Base-by-base conservation (phyloP, 2,113 vertebrate genomes). In the Lota lota region DNA sequence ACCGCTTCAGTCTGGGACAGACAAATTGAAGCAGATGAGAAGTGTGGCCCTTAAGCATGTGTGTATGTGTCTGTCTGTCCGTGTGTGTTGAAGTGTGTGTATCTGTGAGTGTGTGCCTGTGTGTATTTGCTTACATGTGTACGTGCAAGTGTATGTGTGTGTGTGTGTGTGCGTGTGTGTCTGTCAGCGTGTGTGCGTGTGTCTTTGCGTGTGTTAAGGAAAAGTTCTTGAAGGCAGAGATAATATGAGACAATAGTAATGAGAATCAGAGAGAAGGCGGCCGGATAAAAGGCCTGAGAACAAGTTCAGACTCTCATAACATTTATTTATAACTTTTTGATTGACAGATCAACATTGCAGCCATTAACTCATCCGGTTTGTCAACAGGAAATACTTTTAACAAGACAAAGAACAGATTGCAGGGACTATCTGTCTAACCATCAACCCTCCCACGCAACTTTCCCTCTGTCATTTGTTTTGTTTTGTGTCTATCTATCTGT, bases 301-400 rank as follows among this genome's bases (percentile, higher is more conserved):
- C 70, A 70, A 76, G 71, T 54, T 63, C 47, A 2, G 36, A 28
- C 54, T 73, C 69, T 47, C 10, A 47, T 47, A 14, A 47, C 2
- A 47, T 75, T 68, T 75, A 83, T 85, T 81, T 81, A 81, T 75
- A 75, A 62, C 69, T 68, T 64, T 20, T 19, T 12, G 76, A 78
- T 63, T 74, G 83, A 84, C 81, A 80, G 76, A 78, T 84, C 79
- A 71, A 76, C 79, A 65, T 64, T 21, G 40, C 58, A 60, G 70
- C 72, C 68, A 82, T 47, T 47, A 10, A 47, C 7, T 47, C 40
- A 10, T 47, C 40, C 12, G 40, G 40, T 14, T 47, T 14, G 10
- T 12, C 40, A 14, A 1, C 40, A 47, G 40, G 40, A 47, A 47
- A 47, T 5, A 33, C 28, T 28, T 28, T 28, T 28, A 28, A 28